Evolutionary conservation across 2,888 invertebrate genomes (phyloP), one percentile per base, ranked within the genome.

Genomic region (Acanthosoma haemorrhoidale): DNA sequence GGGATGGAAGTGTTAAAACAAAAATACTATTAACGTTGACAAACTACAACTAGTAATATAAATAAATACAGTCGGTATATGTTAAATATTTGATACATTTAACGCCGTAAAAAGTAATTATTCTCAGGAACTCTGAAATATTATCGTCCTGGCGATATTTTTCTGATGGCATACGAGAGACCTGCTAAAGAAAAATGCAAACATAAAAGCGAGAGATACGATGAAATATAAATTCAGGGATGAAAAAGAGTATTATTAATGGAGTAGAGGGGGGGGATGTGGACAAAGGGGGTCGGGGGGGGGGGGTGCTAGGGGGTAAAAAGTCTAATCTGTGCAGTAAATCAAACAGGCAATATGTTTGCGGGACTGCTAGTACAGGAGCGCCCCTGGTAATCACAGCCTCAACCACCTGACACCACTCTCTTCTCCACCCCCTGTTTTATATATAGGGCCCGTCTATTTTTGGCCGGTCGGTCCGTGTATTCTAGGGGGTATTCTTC

Each of bases 161-260:
- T n/a, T n/a, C n/a, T n/a, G n/a, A n/a, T n/a, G n/a, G 25, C 6
- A 51, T 51, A 29, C n/a, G n/a, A 29, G 29, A 25, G 9, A 21
- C n/a, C 13, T 21, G 51, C n/a, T 43, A 43, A 43, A 43, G n/a
- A 43, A 43, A 43, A 13, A 43, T 43, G 9, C 13, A 51, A 51
- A 43, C 21, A 51, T 51, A 51, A 51, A 51, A 51, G n/a, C 13
- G 51, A 29, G 43, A n/a, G 51, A 25, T 13, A 25, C 25, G 51
- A 51, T 51, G 29, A 51, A 51, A 51, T 51, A 25, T 51, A 51
- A 51, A 51, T 51, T 25, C 25, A 25, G n/a, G 25, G n/a, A 51
- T 51, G 51, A 51, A 51, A n/a, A 51, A 51, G 51, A 25, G 25
- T 25, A 51, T 51, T 51, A 51, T 51, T 51, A 51, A 51, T 51